These are phyloP conservation scores for Poecilia latipinna DNA, from an alignment of 2,113 vertebrate species.

Conservation along the genomic window DNA sequence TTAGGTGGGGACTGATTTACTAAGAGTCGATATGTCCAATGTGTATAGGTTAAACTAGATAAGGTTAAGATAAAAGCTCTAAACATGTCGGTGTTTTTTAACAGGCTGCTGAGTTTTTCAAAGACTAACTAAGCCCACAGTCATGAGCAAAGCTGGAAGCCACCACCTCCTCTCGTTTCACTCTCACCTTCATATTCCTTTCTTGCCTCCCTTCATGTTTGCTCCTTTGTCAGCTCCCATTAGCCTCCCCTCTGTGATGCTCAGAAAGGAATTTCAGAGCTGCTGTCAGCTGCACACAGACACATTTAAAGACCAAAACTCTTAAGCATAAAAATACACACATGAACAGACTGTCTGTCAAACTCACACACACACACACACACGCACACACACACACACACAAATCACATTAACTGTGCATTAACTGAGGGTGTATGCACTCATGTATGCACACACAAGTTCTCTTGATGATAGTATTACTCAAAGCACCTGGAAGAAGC, in stretches of 20 bases:
- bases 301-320: constrained; percentile 33
- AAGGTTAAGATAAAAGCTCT: constrained; percentile 25
- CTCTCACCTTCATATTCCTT: constrained; percentile 65
- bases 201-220: constrained; percentile 62
- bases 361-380: constrained; percentile 17
- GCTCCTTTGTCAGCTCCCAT: constrained; percentile 70
- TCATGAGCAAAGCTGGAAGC: constrained; percentile 58
- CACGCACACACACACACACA: constrained; percentile 18
- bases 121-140: constrained; percentile 53
- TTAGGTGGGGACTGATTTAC: constrained; percentile 47
- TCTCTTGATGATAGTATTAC: constrained; percentile 41
- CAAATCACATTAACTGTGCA: constrained; percentile 45
- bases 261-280: constrained; percentile 76
- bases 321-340: constrained; percentile 13
- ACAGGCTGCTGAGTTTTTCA: constrained; percentile 46
- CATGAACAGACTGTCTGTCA: constrained; percentile 20
- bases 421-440: constrained; percentile 13
- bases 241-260: constrained; percentile 70
- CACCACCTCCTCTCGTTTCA: constrained; percentile 15
- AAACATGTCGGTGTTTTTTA: constrained; percentile 35
- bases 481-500: background rate
- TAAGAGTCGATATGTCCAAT: constrained; percentile 38
- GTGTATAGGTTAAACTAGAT: constrained; percentile 23
- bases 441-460: constrained; percentile 13
- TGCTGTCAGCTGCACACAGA: constrained; percentile 55